phyloP scores from a whole-genome alignment of 2,797 vertebrate genomes.

The Acridotheres tristis region DNA sequence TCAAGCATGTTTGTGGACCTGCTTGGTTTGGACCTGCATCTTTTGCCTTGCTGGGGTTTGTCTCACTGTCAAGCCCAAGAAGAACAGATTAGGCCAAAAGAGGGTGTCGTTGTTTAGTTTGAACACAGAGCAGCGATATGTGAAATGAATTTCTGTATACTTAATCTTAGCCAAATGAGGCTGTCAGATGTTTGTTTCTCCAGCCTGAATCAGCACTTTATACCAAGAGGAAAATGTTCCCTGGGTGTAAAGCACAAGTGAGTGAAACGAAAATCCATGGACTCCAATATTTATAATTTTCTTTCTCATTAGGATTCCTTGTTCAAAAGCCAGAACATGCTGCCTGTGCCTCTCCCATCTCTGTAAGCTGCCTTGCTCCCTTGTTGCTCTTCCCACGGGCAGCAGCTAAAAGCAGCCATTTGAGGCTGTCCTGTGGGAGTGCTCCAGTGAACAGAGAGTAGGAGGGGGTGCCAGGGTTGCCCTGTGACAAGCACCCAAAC shows the following conservation, averaged over 20 bases:
- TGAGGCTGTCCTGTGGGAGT: not conserved
- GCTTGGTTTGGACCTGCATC: not conserved
- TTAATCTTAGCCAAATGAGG: conserved; percentile 69
- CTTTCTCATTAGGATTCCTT: conserved; percentile 21
- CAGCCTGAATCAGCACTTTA: conserved; percentile 59
- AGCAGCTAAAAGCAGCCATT: not conserved
- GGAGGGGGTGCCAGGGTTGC: accelerated
- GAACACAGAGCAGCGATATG: conserved; percentile 25
- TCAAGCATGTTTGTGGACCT: not conserved
- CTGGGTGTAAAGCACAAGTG: not conserved
- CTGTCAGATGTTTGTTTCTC: conserved; percentile 60
- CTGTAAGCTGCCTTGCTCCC: not conserved
- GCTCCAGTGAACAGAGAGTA: not conserved
- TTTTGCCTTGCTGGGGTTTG: not conserved
- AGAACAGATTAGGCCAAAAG: conserved; percentile 36
- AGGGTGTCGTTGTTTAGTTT: not conserved
- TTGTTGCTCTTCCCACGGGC: not conserved
- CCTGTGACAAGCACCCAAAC: not conserved
- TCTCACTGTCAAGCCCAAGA: not conserved
- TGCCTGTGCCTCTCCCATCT: not conserved
- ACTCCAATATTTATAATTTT: conserved; percentile 42
- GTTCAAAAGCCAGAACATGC: not conserved
- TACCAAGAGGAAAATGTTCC: conserved; percentile 31
- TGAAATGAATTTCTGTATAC: conserved; percentile 60
- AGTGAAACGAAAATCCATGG: conserved; percentile 8